Percentiles rank a stretch among this genome's conserved stretches.
Conservation (phyloP, 1,140 invertebrate species). For the Cydia strobilella region DNA sequence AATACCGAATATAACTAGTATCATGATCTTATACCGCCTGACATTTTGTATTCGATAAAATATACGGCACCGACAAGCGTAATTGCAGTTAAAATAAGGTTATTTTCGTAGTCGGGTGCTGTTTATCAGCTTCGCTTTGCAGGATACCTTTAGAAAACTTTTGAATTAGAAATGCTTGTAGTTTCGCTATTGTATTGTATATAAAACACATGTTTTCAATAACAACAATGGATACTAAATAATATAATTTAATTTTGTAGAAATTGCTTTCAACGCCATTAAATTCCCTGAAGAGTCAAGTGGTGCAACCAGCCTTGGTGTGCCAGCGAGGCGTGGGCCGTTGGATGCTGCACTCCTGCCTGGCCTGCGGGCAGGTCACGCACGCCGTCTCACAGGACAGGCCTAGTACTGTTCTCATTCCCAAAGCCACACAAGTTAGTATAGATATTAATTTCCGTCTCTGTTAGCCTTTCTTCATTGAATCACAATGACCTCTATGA, state of each 20-base stretch:
- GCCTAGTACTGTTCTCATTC: slow-evolving; percentile 48
- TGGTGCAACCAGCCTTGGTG: slow-evolving; percentile 60
- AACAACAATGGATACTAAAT: background rate
- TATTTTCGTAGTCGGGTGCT: slow-evolving; percentile 33
- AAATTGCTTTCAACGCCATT: slow-evolving; percentile 57
- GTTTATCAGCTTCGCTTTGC: slow-evolving; percentile 10
- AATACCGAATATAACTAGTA: slow-evolving; percentile 31
- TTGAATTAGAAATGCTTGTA: background rate
- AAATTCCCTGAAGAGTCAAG: slow-evolving; percentile 54
- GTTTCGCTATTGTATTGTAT: background rate
- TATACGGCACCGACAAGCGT: slow-evolving; percentile 36
- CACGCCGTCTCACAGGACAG: slow-evolving; percentile 63
- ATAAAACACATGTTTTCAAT: background rate
- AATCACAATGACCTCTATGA: slow-evolving; percentile 7
- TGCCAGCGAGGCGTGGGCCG: slow-evolving; percentile 53
- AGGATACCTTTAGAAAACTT: slow-evolving; percentile 8
- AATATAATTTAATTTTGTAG: slow-evolving; percentile 51
- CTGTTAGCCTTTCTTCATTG: background rate
- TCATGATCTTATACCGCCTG: background rate
- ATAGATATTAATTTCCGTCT: slow-evolving; percentile 18
- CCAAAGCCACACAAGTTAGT: slow-evolving; percentile 61
- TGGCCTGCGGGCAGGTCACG: slow-evolving; percentile 66
- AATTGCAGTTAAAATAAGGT: slow-evolving; percentile 27
- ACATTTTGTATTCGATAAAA: slow-evolving; percentile 25
- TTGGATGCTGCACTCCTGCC: slow-evolving; percentile 65